Conservation (phyloP, 2,888 invertebrate species). For the Acrobasis repandana region DNA sequence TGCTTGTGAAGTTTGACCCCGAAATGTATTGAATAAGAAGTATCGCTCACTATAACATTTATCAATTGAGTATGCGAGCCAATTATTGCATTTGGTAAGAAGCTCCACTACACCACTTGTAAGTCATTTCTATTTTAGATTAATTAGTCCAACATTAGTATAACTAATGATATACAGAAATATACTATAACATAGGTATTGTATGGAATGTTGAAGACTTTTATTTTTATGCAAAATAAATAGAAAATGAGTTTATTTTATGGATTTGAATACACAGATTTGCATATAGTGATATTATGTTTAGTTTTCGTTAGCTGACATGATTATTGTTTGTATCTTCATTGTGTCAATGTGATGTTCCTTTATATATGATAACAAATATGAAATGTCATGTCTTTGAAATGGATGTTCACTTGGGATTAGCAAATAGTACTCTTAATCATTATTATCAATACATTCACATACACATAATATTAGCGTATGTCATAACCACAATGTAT, state of each 20-base stretch:
- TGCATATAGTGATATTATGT: conserved; percentile 73
- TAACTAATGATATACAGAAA: conserved; percentile 62
- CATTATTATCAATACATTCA: conserved; percentile 19
- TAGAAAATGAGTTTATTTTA: conserved; percentile 60
- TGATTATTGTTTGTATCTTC: conserved; percentile 50
- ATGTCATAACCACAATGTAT: conserved; percentile 37
- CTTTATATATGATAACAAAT: conserved; percentile 58
- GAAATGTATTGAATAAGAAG: conserved; percentile 22
- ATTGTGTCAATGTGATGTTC: conserved; percentile 69
- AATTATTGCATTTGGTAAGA: conserved; percentile 53
- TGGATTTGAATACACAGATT: conserved; percentile 57
- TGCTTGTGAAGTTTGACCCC: conserved; percentile 31
- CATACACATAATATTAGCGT: conserved; percentile 29
- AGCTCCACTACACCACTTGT: conserved; percentile 45
- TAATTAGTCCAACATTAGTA: conserved; percentile 61
- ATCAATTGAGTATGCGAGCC: conserved; percentile 31
- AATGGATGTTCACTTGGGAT: conserved; percentile 56
- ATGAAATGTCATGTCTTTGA: conserved; percentile 37
- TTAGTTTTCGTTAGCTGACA: conserved; percentile 62
- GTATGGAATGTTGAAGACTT: conserved; percentile 64
- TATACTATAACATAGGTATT: conserved; percentile 48
- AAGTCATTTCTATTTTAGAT: conserved; percentile 53
- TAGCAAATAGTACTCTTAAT: conserved; percentile 42
- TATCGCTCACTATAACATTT: conserved; percentile 25
- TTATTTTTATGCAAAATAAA: conserved; percentile 63